A percentile compares a stretch with the other conserved stretches of the same genome.
phyloP scores from a whole-genome alignment of 2,797 vertebrate genomes.

The Acipenser oxyrinchus region DNA sequence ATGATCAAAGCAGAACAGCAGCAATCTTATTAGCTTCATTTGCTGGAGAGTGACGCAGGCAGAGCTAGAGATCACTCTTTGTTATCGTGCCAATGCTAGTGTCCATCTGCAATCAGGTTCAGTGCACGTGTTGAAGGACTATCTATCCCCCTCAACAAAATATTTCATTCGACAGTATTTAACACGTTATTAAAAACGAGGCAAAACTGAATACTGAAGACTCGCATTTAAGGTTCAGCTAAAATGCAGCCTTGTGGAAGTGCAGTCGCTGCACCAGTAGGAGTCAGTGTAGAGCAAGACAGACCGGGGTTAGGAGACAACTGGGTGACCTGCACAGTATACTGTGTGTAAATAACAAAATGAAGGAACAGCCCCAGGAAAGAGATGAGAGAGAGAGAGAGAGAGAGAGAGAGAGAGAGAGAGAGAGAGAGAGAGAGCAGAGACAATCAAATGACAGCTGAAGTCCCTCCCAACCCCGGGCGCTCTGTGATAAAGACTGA shows the following conservation, averaged over 20 bases:
- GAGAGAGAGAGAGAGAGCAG: background rate
- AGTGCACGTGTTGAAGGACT: background rate
- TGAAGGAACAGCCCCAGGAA: background rate
- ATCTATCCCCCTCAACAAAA: background rate
- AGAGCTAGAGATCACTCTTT: background rate
- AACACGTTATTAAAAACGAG: background rate
- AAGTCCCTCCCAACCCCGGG: background rate
- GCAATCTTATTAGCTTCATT: background rate
- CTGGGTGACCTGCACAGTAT: background rate
- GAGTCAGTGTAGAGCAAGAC: background rate
- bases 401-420: background rate
- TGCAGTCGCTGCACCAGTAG: too few species aligned
- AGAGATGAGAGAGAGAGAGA: too few species aligned
- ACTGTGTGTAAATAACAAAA: slow-evolving; percentile 14
- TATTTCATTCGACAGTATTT: background rate
- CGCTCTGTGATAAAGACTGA: too few species aligned
- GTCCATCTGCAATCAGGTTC: background rate
- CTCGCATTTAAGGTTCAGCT: too few species aligned
- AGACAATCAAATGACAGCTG: slow-evolving; percentile 1
- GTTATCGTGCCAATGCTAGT: background rate
- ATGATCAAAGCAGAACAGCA: background rate
- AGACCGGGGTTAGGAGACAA: background rate
- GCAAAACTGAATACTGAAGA: background rate
- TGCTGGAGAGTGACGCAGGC: background rate
- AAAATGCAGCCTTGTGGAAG: too few species aligned